A percentile compares a stretch with the other conserved stretches of the same genome.
phyloP scores from a whole-genome alignment of 2,113 vertebrate species.

The Zosterops borbonicus region DNA sequence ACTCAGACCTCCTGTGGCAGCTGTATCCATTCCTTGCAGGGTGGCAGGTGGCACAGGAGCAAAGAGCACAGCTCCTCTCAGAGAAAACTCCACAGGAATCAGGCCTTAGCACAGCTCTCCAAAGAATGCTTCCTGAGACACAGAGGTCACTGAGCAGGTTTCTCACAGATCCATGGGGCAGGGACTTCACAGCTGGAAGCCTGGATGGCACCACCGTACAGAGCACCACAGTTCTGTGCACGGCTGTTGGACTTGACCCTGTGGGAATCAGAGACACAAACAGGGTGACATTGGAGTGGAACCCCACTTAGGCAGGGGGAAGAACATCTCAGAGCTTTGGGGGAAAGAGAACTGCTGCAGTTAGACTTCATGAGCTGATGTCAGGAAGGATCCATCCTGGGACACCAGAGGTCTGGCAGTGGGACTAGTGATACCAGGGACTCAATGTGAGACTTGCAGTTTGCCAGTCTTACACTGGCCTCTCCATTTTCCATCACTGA shows the following conservation, averaged over 20 bases:
- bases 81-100: background rate
- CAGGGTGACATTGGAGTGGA: rapidly evolving
- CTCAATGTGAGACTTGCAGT: background rate
- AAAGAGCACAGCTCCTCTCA: background rate
- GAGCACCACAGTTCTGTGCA: rapidly evolving
- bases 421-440: background rate
- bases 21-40: background rate
- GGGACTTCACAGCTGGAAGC: background rate
- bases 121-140: background rate
- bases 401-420: background rate
- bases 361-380: background rate
- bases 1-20: background rate
- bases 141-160: background rate
- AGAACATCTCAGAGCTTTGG: background rate
- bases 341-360: background rate
- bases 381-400: background rate
- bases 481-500: background rate
- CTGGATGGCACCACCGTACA: rapidly evolving
- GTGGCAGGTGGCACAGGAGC: background rate
- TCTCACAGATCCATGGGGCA: background rate
- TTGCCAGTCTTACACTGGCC: background rate
- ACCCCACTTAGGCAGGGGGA: background rate
- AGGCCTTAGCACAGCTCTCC: background rate
- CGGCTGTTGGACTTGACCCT: background rate
- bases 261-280: background rate